A percentile compares a stretch with the other conserved stretches of the same genome.
Conservation (phyloP, 53 echinoderm and acorn worm genomes). For the Luidia sarsii region DNA sequence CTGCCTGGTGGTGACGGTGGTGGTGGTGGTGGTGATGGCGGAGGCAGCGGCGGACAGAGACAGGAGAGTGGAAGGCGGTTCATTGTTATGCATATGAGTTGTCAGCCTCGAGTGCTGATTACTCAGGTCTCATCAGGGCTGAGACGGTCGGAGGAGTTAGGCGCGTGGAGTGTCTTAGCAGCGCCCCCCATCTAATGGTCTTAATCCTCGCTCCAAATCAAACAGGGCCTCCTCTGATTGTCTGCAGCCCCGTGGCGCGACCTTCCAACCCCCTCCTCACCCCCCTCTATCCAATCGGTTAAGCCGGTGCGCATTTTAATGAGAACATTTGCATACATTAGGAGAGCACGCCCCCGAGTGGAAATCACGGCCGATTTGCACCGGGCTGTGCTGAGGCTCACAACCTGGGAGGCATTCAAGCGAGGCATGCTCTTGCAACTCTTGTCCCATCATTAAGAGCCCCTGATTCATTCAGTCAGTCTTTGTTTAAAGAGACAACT, state of each 20-base stretch:
- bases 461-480: not conserved
- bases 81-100: constrained; percentile 53
- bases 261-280: too few relatives aligned
- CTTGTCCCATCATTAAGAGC: not conserved
- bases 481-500: too few relatives aligned
- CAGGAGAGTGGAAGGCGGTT: too few relatives aligned
- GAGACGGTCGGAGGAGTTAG: too few relatives aligned
- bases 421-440: not conserved
- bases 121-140: not conserved
- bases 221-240: constrained; percentile 43
- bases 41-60: too few relatives aligned
- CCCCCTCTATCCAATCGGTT: not conserved
- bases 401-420: not conserved
- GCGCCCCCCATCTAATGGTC: constrained; percentile 43
- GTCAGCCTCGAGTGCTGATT: constrained; percentile 35
- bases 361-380: not conserved
- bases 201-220: constrained; percentile 52
- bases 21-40: not conserved
- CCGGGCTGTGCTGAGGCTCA: not conserved
- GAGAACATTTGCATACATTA: constrained; percentile 44
- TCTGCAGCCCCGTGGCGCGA: constrained; percentile 20
- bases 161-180: constrained; percentile 21
- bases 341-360: not conserved
- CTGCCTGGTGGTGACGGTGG: not conserved
- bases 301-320: constrained; percentile 36